Evolutionary conservation across 1,140 invertebrate genomes (phyloP), one percentile per base, ranked within the genome.

Genomic region (Lycorma delicatula): DNA sequence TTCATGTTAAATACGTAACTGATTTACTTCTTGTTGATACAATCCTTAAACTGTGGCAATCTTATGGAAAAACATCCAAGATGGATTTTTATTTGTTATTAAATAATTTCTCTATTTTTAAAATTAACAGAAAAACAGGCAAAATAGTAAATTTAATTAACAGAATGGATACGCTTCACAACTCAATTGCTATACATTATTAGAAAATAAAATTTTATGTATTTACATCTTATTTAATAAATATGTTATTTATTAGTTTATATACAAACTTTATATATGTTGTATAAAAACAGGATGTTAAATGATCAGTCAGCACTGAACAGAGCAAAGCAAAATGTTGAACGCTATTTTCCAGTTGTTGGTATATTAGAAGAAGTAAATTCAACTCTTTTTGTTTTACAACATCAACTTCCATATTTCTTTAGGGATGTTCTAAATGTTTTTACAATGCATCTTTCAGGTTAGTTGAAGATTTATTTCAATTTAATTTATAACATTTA

Each of bases 281-380:
- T 46, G 9, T 50, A 25, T 31, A 34, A 18, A 11, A 71, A 51
- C 59, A 83, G 81, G 65, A 70, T 73, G 64, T 72, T 78, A 59
- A 82, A 84, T 67, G 79, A 75, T 56, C 70, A 76, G 47, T 82
- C 79, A 77, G 81, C 82, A 18, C 69, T 85, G 60, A 68, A 76
- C 58, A 74, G 69, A 64, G 83, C 84, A 16, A 84, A 84, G 69
- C 64, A 72, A 49, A 84, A 83, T 63, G 79, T 85, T 23, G 74
- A 82, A 56, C 72, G 75, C 65, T 80, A 81, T 72, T 86, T 81
- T 70, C 75, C 79, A 4, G 80, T 84, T 7, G 79, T 86, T 22
- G 83, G 83, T 22, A 71, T 86, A 60, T 69, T 85, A 41, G 82
- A 85, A 67, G 73, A 80, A 66, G 70, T 85, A 61, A 79, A 84